These are phyloP conservation scores for Drosophila trapezifrons DNA, from an alignment of 1,140 invertebrate species.

Conservation along the genomic window DNA sequence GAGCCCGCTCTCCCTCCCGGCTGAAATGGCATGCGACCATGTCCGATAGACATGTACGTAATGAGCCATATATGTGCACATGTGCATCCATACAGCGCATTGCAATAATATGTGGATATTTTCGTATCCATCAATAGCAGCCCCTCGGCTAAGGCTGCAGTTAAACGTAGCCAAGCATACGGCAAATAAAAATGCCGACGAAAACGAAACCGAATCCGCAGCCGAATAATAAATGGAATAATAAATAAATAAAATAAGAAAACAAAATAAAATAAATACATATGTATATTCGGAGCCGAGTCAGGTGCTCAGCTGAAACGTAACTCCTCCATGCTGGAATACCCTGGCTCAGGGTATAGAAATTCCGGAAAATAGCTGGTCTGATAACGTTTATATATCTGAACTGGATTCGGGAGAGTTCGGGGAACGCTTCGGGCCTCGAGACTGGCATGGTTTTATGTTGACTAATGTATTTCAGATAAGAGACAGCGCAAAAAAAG, in stretches of 20 bases:
- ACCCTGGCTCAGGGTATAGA: conserved; percentile 3
- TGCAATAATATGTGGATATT: conserved; percentile 14
- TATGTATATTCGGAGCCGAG: conserved; percentile 1
- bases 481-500: not conserved
- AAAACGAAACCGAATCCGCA: conserved; percentile 32
- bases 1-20: conserved; percentile 3
- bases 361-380: not conserved
- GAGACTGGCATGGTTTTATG: conserved; percentile 24
- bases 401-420: no score
- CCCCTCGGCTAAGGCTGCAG: conserved; percentile 19
- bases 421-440: no score
- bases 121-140: conserved; percentile 24
- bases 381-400: not conserved
- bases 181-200: conserved; percentile 30
- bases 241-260: conserved; percentile 1
- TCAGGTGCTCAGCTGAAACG: conserved; percentile 19
- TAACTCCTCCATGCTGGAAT: conserved; percentile 3
- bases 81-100: conserved; percentile 7
- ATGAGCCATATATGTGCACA: conserved; percentile 33
- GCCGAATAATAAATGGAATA: conserved; percentile 8
- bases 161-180: conserved; percentile 35
- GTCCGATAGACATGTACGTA: conserved; percentile 36
- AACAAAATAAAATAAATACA: not conserved
- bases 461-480: conserved; percentile 58
- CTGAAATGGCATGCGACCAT: conserved; percentile 47